Evolutionary conservation across 2,797 vertebrate genomes (phyloP), one percentile per base, ranked within the genome.

Genomic region (Enteromius thamalakanensis): DNA sequence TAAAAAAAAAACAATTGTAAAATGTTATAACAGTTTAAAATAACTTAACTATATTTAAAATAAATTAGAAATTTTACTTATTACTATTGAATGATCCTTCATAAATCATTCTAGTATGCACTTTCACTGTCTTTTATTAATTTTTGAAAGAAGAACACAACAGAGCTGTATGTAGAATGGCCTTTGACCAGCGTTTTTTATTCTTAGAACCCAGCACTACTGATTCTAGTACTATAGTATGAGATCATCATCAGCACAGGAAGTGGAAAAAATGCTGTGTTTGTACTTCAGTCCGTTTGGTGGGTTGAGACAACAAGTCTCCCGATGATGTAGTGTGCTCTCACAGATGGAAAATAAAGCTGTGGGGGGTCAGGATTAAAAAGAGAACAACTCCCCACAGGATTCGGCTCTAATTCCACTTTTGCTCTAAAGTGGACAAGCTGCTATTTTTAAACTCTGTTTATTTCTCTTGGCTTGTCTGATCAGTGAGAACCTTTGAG

Each of bases 321-420:
- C 49, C 42, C 77, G 82, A 42, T 88, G 90, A 93, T 90, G 87
- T 84, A 89, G 89, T 91, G 89, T 14, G 89, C 90, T 94, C 91
- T 91, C 89, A 90, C 90, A 91, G 93, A 92, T 93, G 93, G 94
- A 94, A 95, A 94, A 94, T 92, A 79, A 90, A 91, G 92, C 49
- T 64, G 89, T 75, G 89, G 92, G 88, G 82, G 93, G 93, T 94
- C 87, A 76, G 89, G 84, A 90, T 92, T 92, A 93, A 94, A 93
- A 90, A 84, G 88, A 87, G 89, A 86, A 86, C n/a, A 89, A 89
- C 90, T 89, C 93, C 94, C 93, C 91, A 89, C 58, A 87, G 92
- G 92, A 85, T 84, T 42, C 72, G 34, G 86, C 89, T 91, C 90
- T 91, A 93, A 92, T 92, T 92, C 89, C 87, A 84, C 86, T 86